Percentiles rank a stretch among this genome's conserved stretches.
phyloP scores from a whole-genome alignment of 2,113 vertebrate species.

The Xenopus laevis region DNA sequence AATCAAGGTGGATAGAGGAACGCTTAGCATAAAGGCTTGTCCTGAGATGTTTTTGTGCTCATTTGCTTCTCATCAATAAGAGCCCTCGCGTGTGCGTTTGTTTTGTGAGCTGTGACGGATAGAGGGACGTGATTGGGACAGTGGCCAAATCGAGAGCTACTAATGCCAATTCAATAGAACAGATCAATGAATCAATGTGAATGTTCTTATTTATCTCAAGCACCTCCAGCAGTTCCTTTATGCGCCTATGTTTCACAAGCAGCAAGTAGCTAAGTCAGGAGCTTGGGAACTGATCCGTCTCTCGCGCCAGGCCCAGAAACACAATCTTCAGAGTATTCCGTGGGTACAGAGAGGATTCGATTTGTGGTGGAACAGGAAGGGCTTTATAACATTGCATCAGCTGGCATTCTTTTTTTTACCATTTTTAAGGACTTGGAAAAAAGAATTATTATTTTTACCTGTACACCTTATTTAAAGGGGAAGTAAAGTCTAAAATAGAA shows the following conservation, averaged over 20 bases:
- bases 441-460: too few species aligned
- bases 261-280: background rate
- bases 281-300: background rate
- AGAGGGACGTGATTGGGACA: conserved; percentile 16
- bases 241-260: background rate
- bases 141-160: background rate
- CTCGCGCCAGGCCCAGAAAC: background rate
- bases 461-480: too few species aligned
- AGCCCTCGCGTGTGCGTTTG: background rate
- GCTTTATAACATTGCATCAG: background rate
- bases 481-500: too few species aligned
- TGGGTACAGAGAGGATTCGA: background rate
- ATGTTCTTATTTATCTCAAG: conserved; percentile 5
- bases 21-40: background rate
- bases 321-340: background rate
- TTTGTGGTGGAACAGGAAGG: background rate
- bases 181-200: conserved; percentile 18
- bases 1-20: background rate
- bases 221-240: conserved; percentile 2
- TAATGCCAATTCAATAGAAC: conserved; percentile 12
- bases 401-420: background rate
- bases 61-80: background rate
- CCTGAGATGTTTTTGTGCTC: conserved; percentile 6
- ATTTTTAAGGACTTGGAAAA: too few species aligned
- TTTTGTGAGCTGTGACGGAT: background rate